Evolutionary conservation across 2,888 invertebrate species (phyloP), one percentile per base, ranked within the genome.

Genomic region (Cactoblastis cactorum): DNA sequence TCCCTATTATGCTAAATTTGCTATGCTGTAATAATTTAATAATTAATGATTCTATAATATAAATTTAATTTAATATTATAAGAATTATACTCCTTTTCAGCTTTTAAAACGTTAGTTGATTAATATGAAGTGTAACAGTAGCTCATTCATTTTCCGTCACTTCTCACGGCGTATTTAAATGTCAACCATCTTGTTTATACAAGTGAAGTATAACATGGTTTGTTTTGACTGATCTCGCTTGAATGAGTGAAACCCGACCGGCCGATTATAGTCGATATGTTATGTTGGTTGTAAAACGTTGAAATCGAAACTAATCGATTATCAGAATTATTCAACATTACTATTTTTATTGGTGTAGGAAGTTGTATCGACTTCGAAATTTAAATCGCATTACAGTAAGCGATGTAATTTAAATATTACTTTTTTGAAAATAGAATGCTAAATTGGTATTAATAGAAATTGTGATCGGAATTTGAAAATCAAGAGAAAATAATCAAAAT

Each of bases 161-260:
- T 50, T 55, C 55, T 54, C 55, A 58, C 54, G 58, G 15, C 33
- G 19, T 52, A 55, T 58, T 56, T 56, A 53, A 54, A 57, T 57
- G 54, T 54, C 46, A 37, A 33, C 48, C 34, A 18, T 35, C 49
- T 54, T 58, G 58, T 58, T 55, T 58, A 56, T 19, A 15, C 15
- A 50, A 49, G 50, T 50, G 12, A 55, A 55, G 49, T 49, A 41
- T 41, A 49, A 49, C 39, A 39, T 34, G 82, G 50, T 61, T 66
- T 87, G 87, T 87, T 88, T 86, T 84, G 87, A 80, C 88, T 86
- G 83, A 85, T 84, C 81, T 79, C 65, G 70, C 65, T 62, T 84
- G 76, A 85, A 85, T 86, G 86, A 74, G 59, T 66, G 83, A 63
- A 77, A 83, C 71, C 54, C 50, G 78, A 82, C 52, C 53, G 60